Evolutionary conservation across 2,113 vertebrate genomes (phyloP), one percentile per base, ranked within the genome.

Genomic region (Rhinolophus sinicus): DNA sequence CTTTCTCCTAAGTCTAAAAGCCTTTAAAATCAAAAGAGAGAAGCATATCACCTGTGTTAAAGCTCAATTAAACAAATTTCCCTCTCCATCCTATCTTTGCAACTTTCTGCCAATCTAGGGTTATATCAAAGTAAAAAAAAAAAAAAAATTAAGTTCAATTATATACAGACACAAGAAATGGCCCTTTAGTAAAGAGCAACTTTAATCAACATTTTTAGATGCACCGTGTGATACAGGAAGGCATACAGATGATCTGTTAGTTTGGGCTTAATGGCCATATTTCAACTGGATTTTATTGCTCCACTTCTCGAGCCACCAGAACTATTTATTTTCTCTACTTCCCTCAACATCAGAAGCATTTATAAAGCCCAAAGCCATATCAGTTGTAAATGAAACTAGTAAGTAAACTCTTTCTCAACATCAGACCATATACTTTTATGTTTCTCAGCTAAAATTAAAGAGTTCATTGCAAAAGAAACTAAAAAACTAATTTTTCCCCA

Each of bases 371-470:
- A 64, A 50, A 91, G 64, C 2, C 16, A 1, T 38, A 75, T 18
- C 15, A 78, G 50, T 58, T 76, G 40, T 89, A 40, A 76, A 75
- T n/a, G 1, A 93, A 78, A 92, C 58, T 33, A 58, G 40, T 50
- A 75, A 83, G 54, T 40, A 69, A 76, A 92, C 30, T 72, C 47
- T 33, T 90, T 72, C 75, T 86, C 65, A 88, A 84, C 6, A 70
- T 30, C 56, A 93, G 56, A 76, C 40, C 58, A 69, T 5, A 33
- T 33, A 70, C 26, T 65, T 86, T 73, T 38, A 52, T 28, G 44
- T 85, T 89, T 89, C 73, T 82, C 97, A 89, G 65, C 52, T 89
- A 64, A 88, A 93, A 93, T 56, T 67, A 47, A 67, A 44, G 24
- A 81, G 16, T 24, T 72, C 13, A 70, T 1, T 40, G 33, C 65